Conservation (phyloP, 1,140 invertebrate species). For the Myzus persicae region DNA sequence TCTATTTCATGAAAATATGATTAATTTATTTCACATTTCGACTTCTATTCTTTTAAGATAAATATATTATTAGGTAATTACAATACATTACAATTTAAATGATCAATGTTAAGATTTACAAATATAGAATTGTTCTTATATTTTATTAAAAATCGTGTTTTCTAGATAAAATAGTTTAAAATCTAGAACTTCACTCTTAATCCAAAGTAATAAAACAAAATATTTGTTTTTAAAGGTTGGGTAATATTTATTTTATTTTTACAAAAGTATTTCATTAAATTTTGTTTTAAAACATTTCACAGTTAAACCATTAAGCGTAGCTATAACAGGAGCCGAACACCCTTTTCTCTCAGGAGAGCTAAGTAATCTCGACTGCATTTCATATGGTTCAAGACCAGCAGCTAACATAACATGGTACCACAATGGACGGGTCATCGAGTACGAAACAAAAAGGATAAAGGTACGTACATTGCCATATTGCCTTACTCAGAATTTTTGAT, state of each 20-base stretch:
- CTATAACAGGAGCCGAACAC: slow-evolving; percentile 59
- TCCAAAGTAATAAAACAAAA: neutral
- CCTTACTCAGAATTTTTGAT: neutral
- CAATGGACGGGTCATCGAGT: slow-evolving; percentile 15
- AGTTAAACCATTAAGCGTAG: slow-evolving; percentile 60
- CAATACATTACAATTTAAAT: no score
- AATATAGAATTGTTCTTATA: no score
- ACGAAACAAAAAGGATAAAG: slow-evolving; percentile 57
- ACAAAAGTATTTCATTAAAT: neutral
- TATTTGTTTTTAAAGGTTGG: neutral
- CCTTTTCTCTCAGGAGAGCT: slow-evolving; percentile 68
- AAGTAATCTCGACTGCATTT: slow-evolving; percentile 81
- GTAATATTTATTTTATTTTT: neutral
- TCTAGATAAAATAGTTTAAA: neutral
- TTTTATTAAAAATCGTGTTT: neutral
- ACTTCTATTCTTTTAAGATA: no score
- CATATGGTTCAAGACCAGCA: slow-evolving; percentile 81
- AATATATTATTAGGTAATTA: no score
- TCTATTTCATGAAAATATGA: no score
- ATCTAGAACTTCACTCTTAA: neutral
- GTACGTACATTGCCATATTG: neutral
- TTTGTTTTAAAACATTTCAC: slow-evolving; percentile 28
- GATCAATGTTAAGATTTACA: no score
- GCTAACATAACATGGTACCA: slow-evolving; percentile 80
- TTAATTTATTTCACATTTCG: no score